Evolutionary conservation across 2,888 invertebrate genomes (phyloP).

Genomic region (Coremacera marginata): DNA sequence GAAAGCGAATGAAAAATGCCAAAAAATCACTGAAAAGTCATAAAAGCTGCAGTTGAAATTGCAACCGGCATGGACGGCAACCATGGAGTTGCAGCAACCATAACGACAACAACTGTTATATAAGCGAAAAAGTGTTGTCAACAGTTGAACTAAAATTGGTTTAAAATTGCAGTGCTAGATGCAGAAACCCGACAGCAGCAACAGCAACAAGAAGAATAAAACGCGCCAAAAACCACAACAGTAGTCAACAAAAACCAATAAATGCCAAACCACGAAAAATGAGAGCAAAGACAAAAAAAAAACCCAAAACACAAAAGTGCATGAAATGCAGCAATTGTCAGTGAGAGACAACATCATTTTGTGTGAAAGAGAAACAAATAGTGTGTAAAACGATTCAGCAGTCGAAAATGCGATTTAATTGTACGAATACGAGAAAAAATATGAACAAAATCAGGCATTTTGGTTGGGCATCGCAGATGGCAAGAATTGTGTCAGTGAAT

Average conservation of each 20-base stretch:
- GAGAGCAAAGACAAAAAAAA: not conserved
- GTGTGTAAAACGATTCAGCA: not conserved
- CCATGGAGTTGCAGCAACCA: not conserved
- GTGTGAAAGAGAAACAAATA: not conserved
- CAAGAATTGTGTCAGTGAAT: slow-evolving; percentile 33
- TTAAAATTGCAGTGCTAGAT: slow-evolving; percentile 7
- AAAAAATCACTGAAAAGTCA: slow-evolving; percentile 23
- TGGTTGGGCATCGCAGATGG: slow-evolving; percentile 34
- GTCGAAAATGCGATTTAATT: not conserved
- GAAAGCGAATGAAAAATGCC: not conserved
- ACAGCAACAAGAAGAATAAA: not conserved
- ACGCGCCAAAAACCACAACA: slow-evolving; percentile 10
- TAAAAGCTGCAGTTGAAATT: slow-evolving; percentile 23
- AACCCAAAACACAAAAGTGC: no score
- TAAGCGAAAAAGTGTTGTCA: slow-evolving; percentile 5
- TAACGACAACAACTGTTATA: slow-evolving; percentile 2
- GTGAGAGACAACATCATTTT: not conserved
- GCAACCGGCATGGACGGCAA: slow-evolving; percentile 11
- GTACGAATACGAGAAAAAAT: slow-evolving; percentile 16
- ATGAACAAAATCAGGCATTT: slow-evolving; percentile 34
- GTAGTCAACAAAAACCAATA: slow-evolving; percentile 6
- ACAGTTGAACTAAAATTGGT: slow-evolving; percentile 17
- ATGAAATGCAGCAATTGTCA: not conserved
- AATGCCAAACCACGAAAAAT: not conserved
- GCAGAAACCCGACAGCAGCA: not conserved